These are phyloP conservation scores for Ephestia elutella DNA, from an alignment of 1,140 invertebrate genomes.

Conservation along the genomic window DNA sequence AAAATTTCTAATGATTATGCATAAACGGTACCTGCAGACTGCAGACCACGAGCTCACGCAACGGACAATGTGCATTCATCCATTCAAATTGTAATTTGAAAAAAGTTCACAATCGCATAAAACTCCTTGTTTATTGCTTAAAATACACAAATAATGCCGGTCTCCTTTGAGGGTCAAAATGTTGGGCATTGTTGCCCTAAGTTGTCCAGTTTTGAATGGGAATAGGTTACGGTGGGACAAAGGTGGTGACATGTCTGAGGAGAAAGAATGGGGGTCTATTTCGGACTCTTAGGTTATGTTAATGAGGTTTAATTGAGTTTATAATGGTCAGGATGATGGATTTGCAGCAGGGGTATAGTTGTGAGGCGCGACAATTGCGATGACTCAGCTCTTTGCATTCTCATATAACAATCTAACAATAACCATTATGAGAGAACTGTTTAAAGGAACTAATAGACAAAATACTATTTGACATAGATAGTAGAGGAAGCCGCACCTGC, in stretches of 20 bases:
- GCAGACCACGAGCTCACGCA: slow-evolving; percentile 65
- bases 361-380: slow-evolving; percentile 53
- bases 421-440: background rate
- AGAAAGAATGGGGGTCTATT: slow-evolving; percentile 41
- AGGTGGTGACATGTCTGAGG: slow-evolving; percentile 66
- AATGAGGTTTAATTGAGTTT: slow-evolving; percentile 72
- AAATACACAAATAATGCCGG: slow-evolving; percentile 70
- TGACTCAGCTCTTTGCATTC: slow-evolving; percentile 38
- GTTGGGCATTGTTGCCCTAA: slow-evolving; percentile 60
- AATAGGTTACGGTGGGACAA: slow-evolving; percentile 59
- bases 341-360: slow-evolving; percentile 24
- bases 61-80: slow-evolving; percentile 70
- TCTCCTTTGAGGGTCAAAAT: slow-evolving; percentile 65
- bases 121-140: slow-evolving; percentile 72
- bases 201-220: slow-evolving; percentile 54
- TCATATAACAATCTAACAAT: slow-evolving; percentile 4
- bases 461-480: slow-evolving; percentile 4
- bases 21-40: slow-evolving; percentile 57
- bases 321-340: slow-evolving; percentile 63
- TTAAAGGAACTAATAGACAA: slow-evolving; percentile 2
- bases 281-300: slow-evolving; percentile 49
- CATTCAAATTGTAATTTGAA: slow-evolving; percentile 63
- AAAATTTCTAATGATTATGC: slow-evolving; percentile 68
- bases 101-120: slow-evolving; percentile 65
- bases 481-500: slow-evolving; percentile 9